A percentile compares a stretch with the other conserved stretches of the same genome.
Conservation (phyloP, 2,113 vertebrate species). For the Alces alces region DNA sequence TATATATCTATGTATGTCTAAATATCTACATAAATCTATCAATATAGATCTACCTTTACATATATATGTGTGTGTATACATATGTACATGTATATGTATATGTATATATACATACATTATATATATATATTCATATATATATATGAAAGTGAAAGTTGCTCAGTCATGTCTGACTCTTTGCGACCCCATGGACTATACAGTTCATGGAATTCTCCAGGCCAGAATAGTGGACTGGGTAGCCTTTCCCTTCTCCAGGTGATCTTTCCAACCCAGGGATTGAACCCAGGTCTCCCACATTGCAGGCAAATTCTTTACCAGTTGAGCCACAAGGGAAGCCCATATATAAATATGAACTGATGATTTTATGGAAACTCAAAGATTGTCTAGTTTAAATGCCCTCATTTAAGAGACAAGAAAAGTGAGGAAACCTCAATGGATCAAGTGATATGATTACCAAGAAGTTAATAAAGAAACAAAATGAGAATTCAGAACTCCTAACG, state of each 20-base stretch:
- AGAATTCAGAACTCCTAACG: not conserved
- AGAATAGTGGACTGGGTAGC: not conserved
- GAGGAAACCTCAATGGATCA: not conserved
- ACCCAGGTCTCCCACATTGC: not conserved
- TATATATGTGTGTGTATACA: not conserved
- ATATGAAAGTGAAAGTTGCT: not conserved
- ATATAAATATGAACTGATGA: not conserved
- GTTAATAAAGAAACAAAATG: not conserved
- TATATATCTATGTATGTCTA: not conserved
- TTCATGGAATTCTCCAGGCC: not conserved
- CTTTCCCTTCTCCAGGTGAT: not conserved
- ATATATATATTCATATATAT: not conserved
- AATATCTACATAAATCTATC: not conserved
- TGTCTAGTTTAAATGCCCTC: not conserved
- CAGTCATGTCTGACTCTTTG: not conserved
- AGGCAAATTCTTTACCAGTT: not conserved
- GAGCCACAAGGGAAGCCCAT: not conserved
- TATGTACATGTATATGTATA: no score
- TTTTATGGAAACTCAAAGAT: not conserved
- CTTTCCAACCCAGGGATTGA: not conserved
- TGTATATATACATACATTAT: no score
- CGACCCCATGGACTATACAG: not conserved
- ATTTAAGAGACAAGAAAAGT: not conserved
- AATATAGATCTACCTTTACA: not conserved
- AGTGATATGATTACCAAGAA: not conserved